phyloP scores from a whole-genome alignment of 2,113 vertebrate genomes.

The Oncorhynchus tshawytscha region DNA sequence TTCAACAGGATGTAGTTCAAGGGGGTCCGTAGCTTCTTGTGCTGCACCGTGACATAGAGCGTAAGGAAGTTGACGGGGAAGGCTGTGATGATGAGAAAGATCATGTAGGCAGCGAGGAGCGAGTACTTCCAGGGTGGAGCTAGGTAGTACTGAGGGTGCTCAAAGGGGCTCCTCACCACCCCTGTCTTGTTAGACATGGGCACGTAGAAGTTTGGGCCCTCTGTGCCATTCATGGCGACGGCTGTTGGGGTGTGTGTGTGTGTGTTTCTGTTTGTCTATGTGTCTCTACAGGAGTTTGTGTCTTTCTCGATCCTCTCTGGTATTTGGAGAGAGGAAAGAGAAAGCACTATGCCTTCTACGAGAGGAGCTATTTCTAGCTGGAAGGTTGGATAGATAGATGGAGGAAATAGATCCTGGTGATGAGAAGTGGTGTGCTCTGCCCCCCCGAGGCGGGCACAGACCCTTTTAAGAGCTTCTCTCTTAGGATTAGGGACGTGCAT shows the following conservation, averaged over 20 bases:
- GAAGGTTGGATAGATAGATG: slow-evolving; percentile 24
- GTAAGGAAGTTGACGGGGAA: slow-evolving; percentile 98
- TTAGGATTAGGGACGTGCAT: slow-evolving; percentile 69
- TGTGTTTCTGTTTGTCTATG: background rate
- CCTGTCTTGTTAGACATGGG: slow-evolving; percentile 94
- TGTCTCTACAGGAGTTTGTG: background rate
- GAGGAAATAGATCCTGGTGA: slow-evolving; percentile 18
- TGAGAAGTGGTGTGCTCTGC: slow-evolving; percentile 36
- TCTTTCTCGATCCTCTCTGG: background rate
- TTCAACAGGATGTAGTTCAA: slow-evolving; percentile 95
- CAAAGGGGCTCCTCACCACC: slow-evolving; percentile 87
- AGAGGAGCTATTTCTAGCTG: slow-evolving; percentile 15
- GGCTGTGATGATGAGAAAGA: slow-evolving; percentile 84
- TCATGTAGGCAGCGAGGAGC: slow-evolving; percentile 90
- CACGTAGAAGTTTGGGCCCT: slow-evolving; percentile 92
- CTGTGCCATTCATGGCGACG: slow-evolving; percentile 91
- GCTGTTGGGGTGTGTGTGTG: slow-evolving; percentile 9
- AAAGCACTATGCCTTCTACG: slow-evolving; percentile 8
- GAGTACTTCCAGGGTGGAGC: slow-evolving; percentile 96
- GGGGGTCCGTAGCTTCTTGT: slow-evolving; percentile 92
- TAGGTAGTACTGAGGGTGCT: slow-evolving; percentile 89
- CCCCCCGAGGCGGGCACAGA: slow-evolving; percentile 9
- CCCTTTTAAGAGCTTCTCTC: slow-evolving; percentile 79
- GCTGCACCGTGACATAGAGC: slow-evolving; percentile 88
- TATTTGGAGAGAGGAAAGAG: slow-evolving; percentile 12